phyloP scores from a whole-genome alignment of 2,797 vertebrate species.

The Megalops cyprinoides region DNA sequence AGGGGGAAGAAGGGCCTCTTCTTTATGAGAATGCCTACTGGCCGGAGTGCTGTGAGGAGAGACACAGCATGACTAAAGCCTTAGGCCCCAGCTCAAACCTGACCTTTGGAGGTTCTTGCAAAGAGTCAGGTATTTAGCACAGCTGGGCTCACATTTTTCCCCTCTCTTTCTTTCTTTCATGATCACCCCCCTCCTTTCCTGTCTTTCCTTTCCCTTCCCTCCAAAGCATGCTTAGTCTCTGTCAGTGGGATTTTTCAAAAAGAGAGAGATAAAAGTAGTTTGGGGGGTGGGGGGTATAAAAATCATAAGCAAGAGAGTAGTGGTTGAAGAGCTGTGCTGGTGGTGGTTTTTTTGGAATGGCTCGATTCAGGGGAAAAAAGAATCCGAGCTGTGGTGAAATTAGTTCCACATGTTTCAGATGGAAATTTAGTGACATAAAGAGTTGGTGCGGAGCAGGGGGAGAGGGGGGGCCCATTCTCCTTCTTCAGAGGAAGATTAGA shows the following conservation, averaged over 20 bases:
- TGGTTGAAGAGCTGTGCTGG: conserved; percentile 46
- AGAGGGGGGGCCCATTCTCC: conserved; percentile 45
- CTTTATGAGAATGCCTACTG: conserved; percentile 81
- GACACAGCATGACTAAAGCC: conserved; percentile 78
- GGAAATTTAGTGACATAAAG: conserved; percentile 79
- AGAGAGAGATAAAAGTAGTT: conserved; percentile 48
- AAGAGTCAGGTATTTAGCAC: conserved; percentile 83
- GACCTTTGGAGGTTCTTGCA: conserved; percentile 70
- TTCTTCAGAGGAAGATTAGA: conserved; percentile 59
- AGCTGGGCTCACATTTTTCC: conserved; percentile 65
- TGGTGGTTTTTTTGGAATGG: conserved; percentile 23
- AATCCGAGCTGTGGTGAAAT: conserved; percentile 74
- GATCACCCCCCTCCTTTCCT: conserved; percentile 51
- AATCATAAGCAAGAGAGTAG: conserved; percentile 48
- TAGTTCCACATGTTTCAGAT: conserved; percentile 87
- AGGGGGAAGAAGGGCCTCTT: conserved; percentile 70
- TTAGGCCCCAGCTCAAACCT: conserved; percentile 75
- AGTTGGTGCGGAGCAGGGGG: conserved; percentile 67
- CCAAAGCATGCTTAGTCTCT: conserved; percentile 73
- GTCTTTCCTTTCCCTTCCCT: conserved; percentile 53
- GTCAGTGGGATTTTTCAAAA: conserved; percentile 69
- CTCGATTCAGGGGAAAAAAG: conserved; percentile 49
- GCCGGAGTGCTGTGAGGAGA: conserved; percentile 75
- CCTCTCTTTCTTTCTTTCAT: conserved; percentile 68
- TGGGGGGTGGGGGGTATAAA: conserved; percentile 29